Conservation (phyloP, 2,113 vertebrate genomes). For the Laticauda colubrina region DNA sequence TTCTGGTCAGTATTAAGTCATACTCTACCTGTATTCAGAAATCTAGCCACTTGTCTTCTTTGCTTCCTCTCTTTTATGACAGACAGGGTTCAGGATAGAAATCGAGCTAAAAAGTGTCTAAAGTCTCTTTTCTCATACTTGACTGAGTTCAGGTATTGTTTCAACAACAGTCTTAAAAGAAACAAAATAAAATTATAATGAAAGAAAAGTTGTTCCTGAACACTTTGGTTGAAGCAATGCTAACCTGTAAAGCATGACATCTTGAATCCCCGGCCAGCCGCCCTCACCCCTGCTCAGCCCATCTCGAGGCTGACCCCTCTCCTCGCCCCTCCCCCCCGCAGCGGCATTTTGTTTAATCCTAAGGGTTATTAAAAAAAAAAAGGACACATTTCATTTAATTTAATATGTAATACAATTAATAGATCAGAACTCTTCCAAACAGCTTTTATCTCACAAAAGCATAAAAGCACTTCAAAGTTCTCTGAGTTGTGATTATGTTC, state of each 20-base stretch:
- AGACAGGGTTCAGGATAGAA: background rate
- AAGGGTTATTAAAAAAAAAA: conserved; percentile 32
- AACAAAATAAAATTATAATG: background rate
- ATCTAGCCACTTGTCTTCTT: background rate
- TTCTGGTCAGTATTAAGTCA: background rate
- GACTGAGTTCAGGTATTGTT: background rate
- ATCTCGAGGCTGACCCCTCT: too few species aligned
- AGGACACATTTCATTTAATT: conserved; percentile 56
- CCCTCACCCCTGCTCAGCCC: too few species aligned
- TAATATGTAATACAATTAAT: conserved; percentile 57
- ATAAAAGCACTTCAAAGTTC: conserved; percentile 69
- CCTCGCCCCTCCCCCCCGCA: too few species aligned
- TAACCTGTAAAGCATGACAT: background rate
- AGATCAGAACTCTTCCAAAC: conserved; percentile 45
- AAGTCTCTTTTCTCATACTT: background rate
- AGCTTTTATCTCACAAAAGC: conserved; percentile 67
- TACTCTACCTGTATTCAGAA: background rate
- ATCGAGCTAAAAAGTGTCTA: background rate
- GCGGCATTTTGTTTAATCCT: conserved; percentile 39
- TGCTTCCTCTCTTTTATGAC: background rate
- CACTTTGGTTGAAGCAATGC: conserved; percentile 30
- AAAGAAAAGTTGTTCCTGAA: background rate
- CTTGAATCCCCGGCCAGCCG: too few species aligned
- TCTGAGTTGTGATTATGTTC: conserved; percentile 49
- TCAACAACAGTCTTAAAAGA: background rate